Evolutionary conservation across 2,113 vertebrate genomes (phyloP).

Genomic region (Naja naja): DNA sequence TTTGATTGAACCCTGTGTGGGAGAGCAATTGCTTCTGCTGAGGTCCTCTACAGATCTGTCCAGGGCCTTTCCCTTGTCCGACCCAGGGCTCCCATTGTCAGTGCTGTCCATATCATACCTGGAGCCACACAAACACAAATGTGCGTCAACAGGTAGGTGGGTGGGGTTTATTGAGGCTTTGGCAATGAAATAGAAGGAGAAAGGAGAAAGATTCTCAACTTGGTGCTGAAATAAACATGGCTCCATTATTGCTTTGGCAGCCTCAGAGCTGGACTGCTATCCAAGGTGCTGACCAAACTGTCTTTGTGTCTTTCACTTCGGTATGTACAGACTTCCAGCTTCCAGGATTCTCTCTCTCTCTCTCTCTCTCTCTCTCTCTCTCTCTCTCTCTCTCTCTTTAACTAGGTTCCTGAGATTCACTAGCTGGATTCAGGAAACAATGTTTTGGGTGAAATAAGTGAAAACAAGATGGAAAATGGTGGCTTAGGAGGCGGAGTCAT

Average conservation of each 20-base stretch:
- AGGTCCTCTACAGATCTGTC: slow-evolving; percentile 83
- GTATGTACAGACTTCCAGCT: neutral
- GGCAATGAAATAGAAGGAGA: neutral
- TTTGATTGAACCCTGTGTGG: slow-evolving; percentile 70
- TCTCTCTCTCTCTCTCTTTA: neutral
- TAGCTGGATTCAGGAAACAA: neutral
- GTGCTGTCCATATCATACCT: slow-evolving; percentile 81
- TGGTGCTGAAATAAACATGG: neutral
- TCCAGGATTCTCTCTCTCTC: neutral
- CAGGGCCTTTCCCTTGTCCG: slow-evolving; percentile 73
- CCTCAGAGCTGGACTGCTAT: neutral
- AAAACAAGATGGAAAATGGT: neutral
- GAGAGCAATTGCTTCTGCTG: slow-evolving; percentile 69
- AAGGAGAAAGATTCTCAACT: neutral
- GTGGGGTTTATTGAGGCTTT: neutral
- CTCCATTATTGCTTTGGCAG: neutral
- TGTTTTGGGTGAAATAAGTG: neutral
- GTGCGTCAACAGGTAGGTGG: neutral
- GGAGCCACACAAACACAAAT: slow-evolving; percentile 37
- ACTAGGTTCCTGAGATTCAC: neutral
- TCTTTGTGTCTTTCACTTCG: neutral
- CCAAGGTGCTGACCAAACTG: neutral
- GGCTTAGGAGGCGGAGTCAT: neutral
- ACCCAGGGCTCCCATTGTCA: slow-evolving; percentile 72
- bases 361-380: neutral